These are phyloP conservation scores for Chiloscyllium plagiosum DNA, from an alignment of 2,113 vertebrate genomes.

Conservation along the genomic window DNA sequence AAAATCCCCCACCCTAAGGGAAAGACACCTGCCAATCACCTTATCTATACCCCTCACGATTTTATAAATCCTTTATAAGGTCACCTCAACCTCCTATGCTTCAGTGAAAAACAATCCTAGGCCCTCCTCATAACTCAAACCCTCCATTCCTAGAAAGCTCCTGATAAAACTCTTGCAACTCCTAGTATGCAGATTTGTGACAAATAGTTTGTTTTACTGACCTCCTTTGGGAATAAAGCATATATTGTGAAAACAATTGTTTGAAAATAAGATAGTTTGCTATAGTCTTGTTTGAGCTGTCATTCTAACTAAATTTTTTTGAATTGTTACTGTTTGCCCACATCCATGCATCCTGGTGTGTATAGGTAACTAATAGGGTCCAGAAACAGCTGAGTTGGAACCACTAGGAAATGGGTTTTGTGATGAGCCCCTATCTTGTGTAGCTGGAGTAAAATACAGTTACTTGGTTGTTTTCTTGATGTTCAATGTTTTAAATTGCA, in stretches of 20 bases:
- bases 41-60: too few species aligned
- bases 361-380: neutral
- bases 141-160: too few species aligned
- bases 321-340: neutral
- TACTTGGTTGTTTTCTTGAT: neutral
- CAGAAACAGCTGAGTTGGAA: neutral
- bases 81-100: too few species aligned
- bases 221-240: neutral
- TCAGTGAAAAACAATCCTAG: too few species aligned
- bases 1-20: too few species aligned
- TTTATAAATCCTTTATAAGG: too few species aligned
- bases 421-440: neutral
- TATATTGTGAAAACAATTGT: neutral
- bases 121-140: too few species aligned
- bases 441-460: neutral
- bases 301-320: neutral
- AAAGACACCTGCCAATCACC: too few species aligned
- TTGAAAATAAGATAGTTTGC: neutral
- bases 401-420: neutral
- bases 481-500: neutral
- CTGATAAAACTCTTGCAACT: too few species aligned
- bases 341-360: neutral
- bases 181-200: neutral
- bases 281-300: neutral
- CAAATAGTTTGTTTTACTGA: neutral